Conservation (phyloP, 2,113 vertebrate genomes). For the Anthoscopus minutus region DNA sequence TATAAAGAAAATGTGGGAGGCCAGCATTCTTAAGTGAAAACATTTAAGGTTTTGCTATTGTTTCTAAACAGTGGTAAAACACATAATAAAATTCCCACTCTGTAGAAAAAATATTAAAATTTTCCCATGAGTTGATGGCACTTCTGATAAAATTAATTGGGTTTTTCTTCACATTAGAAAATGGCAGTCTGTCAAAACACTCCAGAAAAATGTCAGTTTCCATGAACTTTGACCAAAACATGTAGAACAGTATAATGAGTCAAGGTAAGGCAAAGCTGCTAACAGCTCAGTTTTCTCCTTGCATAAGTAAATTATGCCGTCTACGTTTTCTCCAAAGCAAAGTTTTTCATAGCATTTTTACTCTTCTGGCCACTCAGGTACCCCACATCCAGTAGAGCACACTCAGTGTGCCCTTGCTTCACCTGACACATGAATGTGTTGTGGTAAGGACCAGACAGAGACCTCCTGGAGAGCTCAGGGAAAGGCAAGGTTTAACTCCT, state of each 20-base stretch:
- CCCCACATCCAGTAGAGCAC: neutral
- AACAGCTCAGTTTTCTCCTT: neutral
- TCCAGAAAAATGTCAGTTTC: neutral
- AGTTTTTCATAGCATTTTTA: neutral
- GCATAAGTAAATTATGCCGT: neutral
- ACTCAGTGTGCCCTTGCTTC: neutral
- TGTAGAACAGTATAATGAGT: neutral
- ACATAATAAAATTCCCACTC: neutral
- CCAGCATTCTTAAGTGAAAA: neutral
- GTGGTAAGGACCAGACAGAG: neutral
- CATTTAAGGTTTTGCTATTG: neutral
- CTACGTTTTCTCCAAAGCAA: neutral
- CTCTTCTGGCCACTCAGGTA: neutral
- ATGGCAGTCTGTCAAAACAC: neutral
- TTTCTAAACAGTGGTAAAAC: conserved; percentile 8
- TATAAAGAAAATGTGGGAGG: neutral
- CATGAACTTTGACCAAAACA: neutral
- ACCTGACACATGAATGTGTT: neutral
- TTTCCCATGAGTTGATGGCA: neutral
- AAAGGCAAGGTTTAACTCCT: neutral
- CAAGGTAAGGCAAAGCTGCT: neutral
- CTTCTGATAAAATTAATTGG: neutral
- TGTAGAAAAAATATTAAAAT: neutral
- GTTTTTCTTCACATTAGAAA: neutral
- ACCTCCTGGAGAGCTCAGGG: neutral